These are phyloP conservation scores for Lepeophtheirus salmonis DNA, from an alignment of 1,140 invertebrate species.

Conservation along the genomic window DNA sequence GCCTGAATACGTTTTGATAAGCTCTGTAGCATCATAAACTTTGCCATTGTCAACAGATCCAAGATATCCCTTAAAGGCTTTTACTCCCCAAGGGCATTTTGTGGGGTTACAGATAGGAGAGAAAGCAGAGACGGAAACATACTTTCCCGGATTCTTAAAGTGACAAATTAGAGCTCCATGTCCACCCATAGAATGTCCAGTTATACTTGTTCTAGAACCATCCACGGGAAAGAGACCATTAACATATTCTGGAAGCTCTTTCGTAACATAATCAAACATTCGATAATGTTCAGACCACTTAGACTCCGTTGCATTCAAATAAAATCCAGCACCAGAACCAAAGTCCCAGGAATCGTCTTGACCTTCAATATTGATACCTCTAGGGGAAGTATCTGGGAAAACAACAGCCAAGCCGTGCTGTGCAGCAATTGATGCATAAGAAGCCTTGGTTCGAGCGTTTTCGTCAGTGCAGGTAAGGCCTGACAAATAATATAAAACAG, in stretches of 20 bases:
- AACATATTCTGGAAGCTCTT: slow-evolving; percentile 63
- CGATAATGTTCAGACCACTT: slow-evolving; percentile 85
- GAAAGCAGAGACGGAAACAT: slow-evolving; percentile 83
- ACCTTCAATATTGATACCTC: slow-evolving; percentile 66
- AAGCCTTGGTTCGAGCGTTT: slow-evolving; percentile 89
- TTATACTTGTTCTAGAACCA: slow-evolving; percentile 25
- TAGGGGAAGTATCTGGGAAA: slow-evolving; percentile 84
- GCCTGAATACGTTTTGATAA: slow-evolving; percentile 65
- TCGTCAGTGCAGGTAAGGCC: slow-evolving; percentile 86
- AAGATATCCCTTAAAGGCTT: slow-evolving; percentile 69
- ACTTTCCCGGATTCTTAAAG: slow-evolving; percentile 74
- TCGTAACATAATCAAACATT: slow-evolving; percentile 91
- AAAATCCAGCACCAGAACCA: slow-evolving; percentile 86
- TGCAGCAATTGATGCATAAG: slow-evolving; percentile 67
- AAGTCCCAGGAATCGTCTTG: slow-evolving; percentile 83
- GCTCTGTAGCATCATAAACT: slow-evolving; percentile 67
- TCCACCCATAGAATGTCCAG: slow-evolving; percentile 68
- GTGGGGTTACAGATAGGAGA: slow-evolving; percentile 81
- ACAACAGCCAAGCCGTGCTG: slow-evolving; percentile 65
- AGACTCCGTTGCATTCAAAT: slow-evolving; percentile 71
- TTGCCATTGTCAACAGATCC: slow-evolving; percentile 50
- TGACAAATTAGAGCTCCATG: slow-evolving; percentile 84
- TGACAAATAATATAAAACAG: slow-evolving; percentile 12
- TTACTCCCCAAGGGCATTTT: slow-evolving; percentile 63
- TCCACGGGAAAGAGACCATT: slow-evolving; percentile 45